Base-by-base conservation (phyloP, 2,113 vertebrate species). In the Tyrannus savana region DNA sequence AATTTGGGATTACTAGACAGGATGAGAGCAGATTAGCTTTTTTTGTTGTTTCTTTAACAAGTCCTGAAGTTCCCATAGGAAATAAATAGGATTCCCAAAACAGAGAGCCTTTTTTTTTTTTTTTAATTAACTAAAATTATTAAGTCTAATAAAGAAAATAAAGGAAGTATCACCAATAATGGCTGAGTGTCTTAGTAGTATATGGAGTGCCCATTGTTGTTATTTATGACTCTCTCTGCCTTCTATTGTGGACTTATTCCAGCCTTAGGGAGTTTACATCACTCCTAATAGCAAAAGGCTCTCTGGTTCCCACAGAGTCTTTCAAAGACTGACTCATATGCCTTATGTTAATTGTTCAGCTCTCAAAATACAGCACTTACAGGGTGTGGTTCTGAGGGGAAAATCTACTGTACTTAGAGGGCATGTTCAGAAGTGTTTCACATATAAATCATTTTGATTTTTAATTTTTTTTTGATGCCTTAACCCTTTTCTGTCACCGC, bases 221-320 rank as follows among this genome's bases (percentile, higher is more conserved):
- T 98, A 97, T 98, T 98, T 98, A 97, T 97, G 97, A 97, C 96
- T 97, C 95, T 96, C 91, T 97, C 83, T 98, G 97, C 96, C 97
- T 98, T 97, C 97, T 97, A 98, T 98, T 98, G 96, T 98, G 98
- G 98, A 98, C 95, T 97, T 97, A 96, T 90, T 98, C 98, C 98
- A 98, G 98, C 98, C 97, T 97, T 97, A 97, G 97, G 97, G 98
- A 98, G 98, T 98, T 98, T 98, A 98, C 98, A 98, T 99, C 98
- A 98, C 98, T 98, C 96, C 96, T 97, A 97, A 97, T 96, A 98
- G 98, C 98, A 98, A 98, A 98, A 98, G 97, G 97, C 98, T 98
- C 97, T 97, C 98, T 95, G 89, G 98, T 99, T 99, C 99, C 98
- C 99, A 99, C 98, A 98, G 98, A 98, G 97, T 97, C 96, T 97